These are phyloP conservation scores for Narcine bancroftii DNA, from an alignment of 2,113 vertebrate genomes.

Conservation along the genomic window DNA sequence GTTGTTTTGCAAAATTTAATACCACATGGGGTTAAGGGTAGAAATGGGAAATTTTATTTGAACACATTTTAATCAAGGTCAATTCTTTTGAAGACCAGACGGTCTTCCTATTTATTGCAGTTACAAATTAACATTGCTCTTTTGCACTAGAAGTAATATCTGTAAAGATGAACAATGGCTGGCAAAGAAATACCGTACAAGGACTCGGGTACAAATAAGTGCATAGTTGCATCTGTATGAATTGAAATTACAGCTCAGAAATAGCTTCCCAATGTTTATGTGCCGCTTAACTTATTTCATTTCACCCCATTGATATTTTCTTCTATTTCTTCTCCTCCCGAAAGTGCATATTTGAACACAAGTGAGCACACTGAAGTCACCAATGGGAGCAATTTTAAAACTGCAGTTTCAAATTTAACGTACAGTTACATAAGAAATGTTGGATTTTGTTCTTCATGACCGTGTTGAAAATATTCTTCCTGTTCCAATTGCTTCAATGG, in stretches of 20 bases:
- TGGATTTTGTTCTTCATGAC: background rate
- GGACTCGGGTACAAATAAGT: background rate
- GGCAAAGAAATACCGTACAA: background rate
- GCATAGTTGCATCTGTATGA: background rate
- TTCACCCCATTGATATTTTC: background rate
- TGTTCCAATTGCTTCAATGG: background rate
- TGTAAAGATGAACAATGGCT: constrained; percentile 25
- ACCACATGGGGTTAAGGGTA: too few relatives aligned
- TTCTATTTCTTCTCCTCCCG: background rate
- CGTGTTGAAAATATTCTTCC: background rate
- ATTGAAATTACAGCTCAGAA: background rate
- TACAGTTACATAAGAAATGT: background rate
- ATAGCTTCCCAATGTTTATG: background rate
- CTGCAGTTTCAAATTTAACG: background rate
- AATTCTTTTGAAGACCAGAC: background rate
- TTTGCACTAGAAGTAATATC: background rate
- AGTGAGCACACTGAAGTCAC: background rate
- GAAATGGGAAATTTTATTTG: background rate
- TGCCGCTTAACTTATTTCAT: background rate
- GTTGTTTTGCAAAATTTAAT: background rate
- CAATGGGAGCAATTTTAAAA: background rate
- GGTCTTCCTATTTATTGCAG: background rate
- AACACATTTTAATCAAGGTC: background rate
- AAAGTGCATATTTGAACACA: background rate
- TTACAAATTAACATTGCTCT: background rate